Evolutionary conservation across 2,113 vertebrate genomes (phyloP).

Genomic region (Datnioides undecimradiatus): DNA sequence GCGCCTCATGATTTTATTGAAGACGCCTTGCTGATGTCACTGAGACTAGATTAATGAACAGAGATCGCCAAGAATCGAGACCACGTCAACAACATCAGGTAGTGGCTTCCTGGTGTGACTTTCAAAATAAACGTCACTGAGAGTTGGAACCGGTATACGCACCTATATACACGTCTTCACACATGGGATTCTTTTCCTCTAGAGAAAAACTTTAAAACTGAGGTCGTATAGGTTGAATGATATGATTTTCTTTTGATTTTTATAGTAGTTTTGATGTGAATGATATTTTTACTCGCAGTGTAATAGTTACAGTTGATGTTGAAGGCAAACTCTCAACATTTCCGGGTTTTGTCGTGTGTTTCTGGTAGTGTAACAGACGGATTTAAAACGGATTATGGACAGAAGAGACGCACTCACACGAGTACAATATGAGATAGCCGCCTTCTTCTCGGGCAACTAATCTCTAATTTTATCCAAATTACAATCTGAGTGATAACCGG

Average conservation of each 20-base stretch:
- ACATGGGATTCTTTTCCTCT: background rate
- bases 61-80: background rate
- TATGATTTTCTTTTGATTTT: no score
- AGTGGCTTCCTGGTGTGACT: background rate
- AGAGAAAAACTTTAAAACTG: no score
- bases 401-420: background rate
- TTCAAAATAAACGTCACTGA: conserved; percentile 46
- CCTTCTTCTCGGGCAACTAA: background rate
- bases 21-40: conserved; percentile 38
- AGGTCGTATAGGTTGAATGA: no score
- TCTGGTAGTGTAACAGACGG: background rate
- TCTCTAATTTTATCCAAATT: background rate
- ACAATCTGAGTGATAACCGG: background rate
- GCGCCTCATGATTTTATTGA: conserved; percentile 57
- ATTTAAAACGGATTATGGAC: conserved; percentile 25
- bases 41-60: conserved; percentile 20
- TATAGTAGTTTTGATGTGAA: no score
- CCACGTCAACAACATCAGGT: background rate
- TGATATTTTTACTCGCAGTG: no score
- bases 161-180: background rate
- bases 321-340: background rate
- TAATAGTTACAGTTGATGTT: no score
- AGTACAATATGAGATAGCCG: background rate
- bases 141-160: no score
- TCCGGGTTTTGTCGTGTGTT: background rate